A percentile compares a stretch with the other conserved stretches of the same genome.
These are phyloP conservation scores for Drosophila mojavensis DNA, from an alignment of 1,140 invertebrate species.

Conservation along the genomic window DNA sequence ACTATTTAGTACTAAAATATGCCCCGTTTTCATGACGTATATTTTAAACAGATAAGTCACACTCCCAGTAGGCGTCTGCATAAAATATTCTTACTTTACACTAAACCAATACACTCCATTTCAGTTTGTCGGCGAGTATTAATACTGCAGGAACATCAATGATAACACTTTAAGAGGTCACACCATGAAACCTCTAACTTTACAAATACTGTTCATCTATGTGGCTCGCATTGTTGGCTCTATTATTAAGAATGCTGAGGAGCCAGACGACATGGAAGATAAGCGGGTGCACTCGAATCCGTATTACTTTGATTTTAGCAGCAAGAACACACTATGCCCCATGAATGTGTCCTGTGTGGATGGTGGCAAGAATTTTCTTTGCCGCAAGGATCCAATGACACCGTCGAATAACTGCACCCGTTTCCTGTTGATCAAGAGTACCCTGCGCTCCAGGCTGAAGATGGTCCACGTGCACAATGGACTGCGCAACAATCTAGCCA, in stretches of 20 bases:
- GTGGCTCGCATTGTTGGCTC: neutral
- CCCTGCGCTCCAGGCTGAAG: neutral
- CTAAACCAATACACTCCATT: too few relatives aligned
- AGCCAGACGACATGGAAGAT: too few relatives aligned
- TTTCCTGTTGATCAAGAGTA: constrained; percentile 1
- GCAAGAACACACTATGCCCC: constrained; percentile 23
- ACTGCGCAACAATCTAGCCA: constrained; percentile 41
- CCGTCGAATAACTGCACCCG: constrained; percentile 18
- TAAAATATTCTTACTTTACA: too few relatives aligned
- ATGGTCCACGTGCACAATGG: constrained; percentile 45
- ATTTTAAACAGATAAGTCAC: too few relatives aligned
- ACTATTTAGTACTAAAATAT: too few relatives aligned
- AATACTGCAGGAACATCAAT: too few relatives aligned
- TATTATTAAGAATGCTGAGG: too few relatives aligned
- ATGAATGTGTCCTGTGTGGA: constrained; percentile 9
- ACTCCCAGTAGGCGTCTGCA: too few relatives aligned
- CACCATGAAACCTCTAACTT: constrained; percentile 7
- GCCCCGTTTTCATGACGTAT: too few relatives aligned
- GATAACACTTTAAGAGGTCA: neutral
- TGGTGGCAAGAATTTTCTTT: constrained; percentile 33
- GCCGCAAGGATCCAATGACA: neutral
- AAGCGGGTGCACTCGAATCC: constrained; percentile 4
- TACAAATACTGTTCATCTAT: neutral
- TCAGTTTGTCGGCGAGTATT: too few relatives aligned
- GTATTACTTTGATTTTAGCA: constrained; percentile 39